These are phyloP conservation scores for Mallotus villosus DNA, from an alignment of 2,797 vertebrate species.

Conservation along the genomic window DNA sequence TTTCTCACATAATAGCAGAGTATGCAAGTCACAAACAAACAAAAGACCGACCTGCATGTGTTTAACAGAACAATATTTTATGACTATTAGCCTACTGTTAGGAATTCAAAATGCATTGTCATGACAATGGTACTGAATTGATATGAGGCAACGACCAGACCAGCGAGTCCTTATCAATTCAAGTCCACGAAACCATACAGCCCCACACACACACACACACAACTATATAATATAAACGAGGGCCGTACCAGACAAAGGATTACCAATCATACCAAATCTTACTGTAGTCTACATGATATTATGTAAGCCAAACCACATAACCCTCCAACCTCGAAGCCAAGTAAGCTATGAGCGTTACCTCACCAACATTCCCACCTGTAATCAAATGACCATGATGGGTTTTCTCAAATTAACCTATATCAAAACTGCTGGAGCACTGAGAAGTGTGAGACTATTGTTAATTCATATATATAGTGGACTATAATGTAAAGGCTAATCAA, in stretches of 20 bases:
- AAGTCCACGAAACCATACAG: background rate
- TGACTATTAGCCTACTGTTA: too few species aligned
- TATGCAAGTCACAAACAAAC: background rate
- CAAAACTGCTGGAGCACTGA: background rate
- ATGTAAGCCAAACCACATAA: conserved; percentile 9
- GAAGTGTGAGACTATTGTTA: background rate
- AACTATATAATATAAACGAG: conserved; percentile 12
- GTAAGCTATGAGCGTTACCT: background rate
- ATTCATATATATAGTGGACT: background rate
- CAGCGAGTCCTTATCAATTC: background rate
- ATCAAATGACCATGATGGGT: background rate
- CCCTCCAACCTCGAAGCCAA: background rate
- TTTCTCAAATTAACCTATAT: background rate
- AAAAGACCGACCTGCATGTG: too few species aligned
- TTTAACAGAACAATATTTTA: too few species aligned
- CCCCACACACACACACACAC: conserved; percentile 1
- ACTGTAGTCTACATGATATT: background rate
- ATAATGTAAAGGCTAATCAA: background rate
- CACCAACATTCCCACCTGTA: background rate
- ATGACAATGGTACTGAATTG: too few species aligned
- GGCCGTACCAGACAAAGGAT: conserved; percentile 9
- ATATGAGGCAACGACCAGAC: background rate
- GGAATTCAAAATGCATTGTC: background rate
- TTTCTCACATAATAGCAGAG: background rate
- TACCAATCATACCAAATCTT: conserved; percentile 1